Base-by-base conservation (phyloP, 2,797 vertebrate species). In the Smutsia temminckii region DNA sequence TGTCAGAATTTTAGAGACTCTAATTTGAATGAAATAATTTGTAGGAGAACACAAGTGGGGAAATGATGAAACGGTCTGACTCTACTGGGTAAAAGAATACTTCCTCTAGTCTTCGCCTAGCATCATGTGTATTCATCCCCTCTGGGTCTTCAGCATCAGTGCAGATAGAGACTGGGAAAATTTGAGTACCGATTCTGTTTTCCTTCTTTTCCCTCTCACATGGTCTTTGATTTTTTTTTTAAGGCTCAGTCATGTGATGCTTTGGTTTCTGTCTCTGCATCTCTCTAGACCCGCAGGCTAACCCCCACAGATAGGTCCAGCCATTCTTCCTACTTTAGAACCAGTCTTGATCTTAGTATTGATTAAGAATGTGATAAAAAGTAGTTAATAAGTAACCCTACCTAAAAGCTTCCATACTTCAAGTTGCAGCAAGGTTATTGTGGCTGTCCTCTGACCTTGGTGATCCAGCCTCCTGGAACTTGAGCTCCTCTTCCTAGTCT, bases 21-120 rank as follows among this genome's bases (percentile, higher is more conserved):
- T 66, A 40, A 87, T 81, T 94, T 87, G 40, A 85, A 87, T 80
- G 34, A 88, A 63, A 77, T 72, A 32, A 78, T 78, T 77, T 87
- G 61, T 78, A 94, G 49, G 64, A 37, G 12, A 84, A 64, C 7
- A 59, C 69, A 16, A 23, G 5, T 11, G 9, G n/a, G 40, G n/a
- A 81, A 55, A 80, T 77, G 42, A 80, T 49, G 46, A 90, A 88
- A 40, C n/a, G 5, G 27, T 11, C 17, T 90, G 57, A 59, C 2
- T 81, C 69, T 11, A 8, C 17, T 34, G 20, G 23, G 34, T 55
- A 61, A 25, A 75, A 5, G 51, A 40, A 61, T 27, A 2, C 14
- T 42, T 79, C 53, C 17, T 68, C 66, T 59, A 55, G 86, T 55
- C n/a, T 83, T 61, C 79, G 29, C 42, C 55, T 86, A 79, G 21